Percentiles rank a stretch among this genome's conserved stretches.
Conservation (phyloP, 1,140 invertebrate genomes). For the Babylonia areolata region DNA sequence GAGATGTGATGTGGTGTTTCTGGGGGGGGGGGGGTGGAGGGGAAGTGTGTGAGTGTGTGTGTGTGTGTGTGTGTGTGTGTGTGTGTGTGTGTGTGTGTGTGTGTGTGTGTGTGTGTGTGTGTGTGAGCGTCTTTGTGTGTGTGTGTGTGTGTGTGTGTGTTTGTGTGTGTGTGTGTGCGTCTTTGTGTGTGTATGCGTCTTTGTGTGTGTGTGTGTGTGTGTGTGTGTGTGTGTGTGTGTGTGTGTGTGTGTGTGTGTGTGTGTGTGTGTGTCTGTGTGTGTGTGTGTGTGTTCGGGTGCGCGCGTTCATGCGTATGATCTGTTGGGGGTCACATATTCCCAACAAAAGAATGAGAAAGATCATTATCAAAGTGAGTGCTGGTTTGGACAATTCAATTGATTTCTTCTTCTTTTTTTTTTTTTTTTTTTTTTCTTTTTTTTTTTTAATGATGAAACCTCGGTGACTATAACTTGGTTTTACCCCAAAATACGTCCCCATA, state of each 20-base stretch:
- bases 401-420: too few relatives aligned
- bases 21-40: neutral
- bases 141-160: constrained; percentile 11
- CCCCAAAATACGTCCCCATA: too few relatives aligned
- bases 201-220: neutral
- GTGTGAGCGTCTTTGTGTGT: neutral
- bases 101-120: neutral
- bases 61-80: neutral
- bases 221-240: neutral
- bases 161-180: neutral
- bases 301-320: too few relatives aligned
- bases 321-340: too few relatives aligned
- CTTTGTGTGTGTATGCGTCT: neutral
- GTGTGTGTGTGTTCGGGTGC: neutral
- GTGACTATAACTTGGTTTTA: too few relatives aligned
- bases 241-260: neutral
- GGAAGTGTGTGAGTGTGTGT: neutral
- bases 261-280: neutral
- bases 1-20: neutral
- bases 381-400: too few relatives aligned
- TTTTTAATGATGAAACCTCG: too few relatives aligned
- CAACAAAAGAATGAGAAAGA: too few relatives aligned
- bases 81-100: neutral
- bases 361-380: too few relatives aligned
- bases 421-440: too few relatives aligned